phyloP scores from a whole-genome alignment of 2,888 invertebrate genomes.

The Steinernema carpocapsae region DNA sequence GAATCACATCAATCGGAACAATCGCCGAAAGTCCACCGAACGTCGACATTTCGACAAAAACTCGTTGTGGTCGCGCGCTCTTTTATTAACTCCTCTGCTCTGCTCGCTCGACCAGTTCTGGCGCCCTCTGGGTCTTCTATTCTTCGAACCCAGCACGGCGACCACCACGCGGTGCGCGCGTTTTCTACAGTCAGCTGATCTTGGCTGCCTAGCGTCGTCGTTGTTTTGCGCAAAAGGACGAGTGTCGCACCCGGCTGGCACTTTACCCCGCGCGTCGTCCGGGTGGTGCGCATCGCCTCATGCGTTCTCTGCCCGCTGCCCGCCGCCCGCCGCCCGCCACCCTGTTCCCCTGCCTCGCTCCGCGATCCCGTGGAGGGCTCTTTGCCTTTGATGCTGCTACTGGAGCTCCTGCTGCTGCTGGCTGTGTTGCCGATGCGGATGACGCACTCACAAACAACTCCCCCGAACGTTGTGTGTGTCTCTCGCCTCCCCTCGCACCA shows the following conservation, averaged over 20 bases:
- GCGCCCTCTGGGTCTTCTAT: too few relatives aligned
- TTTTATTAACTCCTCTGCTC: too few relatives aligned
- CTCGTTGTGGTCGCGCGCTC: too few relatives aligned
- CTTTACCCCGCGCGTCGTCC: too few relatives aligned
- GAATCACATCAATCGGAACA: too few relatives aligned
- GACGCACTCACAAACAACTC: conserved; percentile 9
- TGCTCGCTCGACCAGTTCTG: conserved; percentile 10
- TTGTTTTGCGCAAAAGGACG: conserved; percentile 4
- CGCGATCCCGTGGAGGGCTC: too few relatives aligned
- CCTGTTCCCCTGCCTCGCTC: not conserved
- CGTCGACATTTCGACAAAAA: too few relatives aligned
- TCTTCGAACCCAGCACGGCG: too few relatives aligned
- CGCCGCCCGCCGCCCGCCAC: not conserved
- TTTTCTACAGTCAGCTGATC: not conserved
- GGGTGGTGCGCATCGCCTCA: too few relatives aligned
- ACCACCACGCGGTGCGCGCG: too few relatives aligned
- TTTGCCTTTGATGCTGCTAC: not conserved
- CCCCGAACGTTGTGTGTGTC: not conserved
- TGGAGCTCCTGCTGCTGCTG: not conserved
- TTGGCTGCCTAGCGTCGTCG: not conserved
- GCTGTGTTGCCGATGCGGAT: not conserved
- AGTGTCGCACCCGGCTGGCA: conserved; percentile 14
- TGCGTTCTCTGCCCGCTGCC: not conserved
- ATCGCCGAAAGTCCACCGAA: too few relatives aligned
- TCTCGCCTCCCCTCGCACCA: not conserved